Evolutionary conservation across 1,140 invertebrate genomes (phyloP), one percentile per base, ranked within the genome.

Genomic region (Cydia splendana): DNA sequence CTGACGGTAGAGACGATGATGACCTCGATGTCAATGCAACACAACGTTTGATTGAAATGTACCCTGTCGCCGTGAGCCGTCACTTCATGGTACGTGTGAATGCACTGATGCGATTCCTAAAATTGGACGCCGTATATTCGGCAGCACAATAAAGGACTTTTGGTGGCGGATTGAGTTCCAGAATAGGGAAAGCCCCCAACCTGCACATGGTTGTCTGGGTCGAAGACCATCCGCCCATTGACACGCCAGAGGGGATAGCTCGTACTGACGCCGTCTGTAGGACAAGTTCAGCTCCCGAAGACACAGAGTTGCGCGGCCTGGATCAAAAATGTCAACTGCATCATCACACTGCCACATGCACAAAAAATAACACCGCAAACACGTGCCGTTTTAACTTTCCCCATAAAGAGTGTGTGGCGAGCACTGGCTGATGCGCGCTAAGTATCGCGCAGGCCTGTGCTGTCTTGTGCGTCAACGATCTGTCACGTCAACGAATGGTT

Each of bases 61-160:
- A 87, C 75, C 87, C 85, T 51, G 84, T 89, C 0, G 77, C 86
- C 80, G 65, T 91, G 65, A 85, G 81, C 75, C 78, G 87, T 78
- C 89, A 89, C 69, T 91, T 91, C 76, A 88, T 85, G 81, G 42
- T 87, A 30, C 75, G 88, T 78, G 82, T 90, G 2, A 85, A 88
- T 82, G 87, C 86, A 73, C 76, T 91, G n/a, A 89, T 88, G 81
- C 78, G 79, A 75, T 79, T 84, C 38, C 12, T 84, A 42, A 76
- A 81, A 79, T 78, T 28, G 34, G 2, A 82, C 78, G n/a, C 57
- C 69, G 81, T 18, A 18, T 79, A 76, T 81, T 84, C 67, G 80
- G 79, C n/a, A 80, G 80, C 45, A 78, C 77, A 75, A 62, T 86
- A 20, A 80, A 65, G 76, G 81, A 86, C 62, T 42, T 42, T 65